Evolutionary conservation across 2,888 invertebrate species (phyloP).

Genomic region (Troilus luridus): DNA sequence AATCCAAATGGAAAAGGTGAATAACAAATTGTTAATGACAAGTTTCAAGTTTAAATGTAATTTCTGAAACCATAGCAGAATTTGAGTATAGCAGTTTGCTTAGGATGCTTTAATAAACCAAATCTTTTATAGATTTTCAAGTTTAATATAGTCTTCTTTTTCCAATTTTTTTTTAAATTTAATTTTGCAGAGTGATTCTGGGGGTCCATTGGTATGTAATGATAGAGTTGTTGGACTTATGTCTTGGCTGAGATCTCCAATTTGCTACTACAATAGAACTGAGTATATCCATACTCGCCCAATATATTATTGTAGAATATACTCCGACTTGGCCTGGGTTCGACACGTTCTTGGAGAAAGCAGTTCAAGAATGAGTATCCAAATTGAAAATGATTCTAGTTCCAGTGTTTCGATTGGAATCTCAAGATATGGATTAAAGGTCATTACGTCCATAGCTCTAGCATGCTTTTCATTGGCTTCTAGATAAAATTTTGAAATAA

Average conservation of each 20-base stretch:
- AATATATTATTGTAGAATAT: not conserved
- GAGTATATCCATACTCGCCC: not conserved
- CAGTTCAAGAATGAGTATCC: not conserved
- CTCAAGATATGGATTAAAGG: not conserved
- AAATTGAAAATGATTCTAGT: not conserved
- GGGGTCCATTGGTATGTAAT: constrained; percentile 40
- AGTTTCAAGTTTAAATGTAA: no score
- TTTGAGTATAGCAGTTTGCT: no score
- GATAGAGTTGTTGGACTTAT: constrained; percentile 27
- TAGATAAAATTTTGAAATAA: not conserved
- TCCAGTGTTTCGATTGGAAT: not conserved
- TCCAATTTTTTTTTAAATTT: no score
- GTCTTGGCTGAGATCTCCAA: constrained; percentile 39
- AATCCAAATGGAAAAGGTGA: no score
- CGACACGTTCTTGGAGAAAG: not conserved
- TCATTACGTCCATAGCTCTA: not conserved
- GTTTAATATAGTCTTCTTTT: no score
- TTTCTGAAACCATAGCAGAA: no score
- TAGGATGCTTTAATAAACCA: no score
- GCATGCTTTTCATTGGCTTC: not conserved
- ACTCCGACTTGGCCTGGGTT: constrained; percentile 25
- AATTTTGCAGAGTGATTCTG: constrained; percentile 12
- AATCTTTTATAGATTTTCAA: no score
- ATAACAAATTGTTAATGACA: no score
- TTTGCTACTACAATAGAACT: constrained; percentile 30